A percentile compares a stretch with the other conserved stretches of the same genome.
Evolutionary conservation across 2,888 invertebrate genomes (phyloP).

Genomic region (Cephus pygmeus): DNA sequence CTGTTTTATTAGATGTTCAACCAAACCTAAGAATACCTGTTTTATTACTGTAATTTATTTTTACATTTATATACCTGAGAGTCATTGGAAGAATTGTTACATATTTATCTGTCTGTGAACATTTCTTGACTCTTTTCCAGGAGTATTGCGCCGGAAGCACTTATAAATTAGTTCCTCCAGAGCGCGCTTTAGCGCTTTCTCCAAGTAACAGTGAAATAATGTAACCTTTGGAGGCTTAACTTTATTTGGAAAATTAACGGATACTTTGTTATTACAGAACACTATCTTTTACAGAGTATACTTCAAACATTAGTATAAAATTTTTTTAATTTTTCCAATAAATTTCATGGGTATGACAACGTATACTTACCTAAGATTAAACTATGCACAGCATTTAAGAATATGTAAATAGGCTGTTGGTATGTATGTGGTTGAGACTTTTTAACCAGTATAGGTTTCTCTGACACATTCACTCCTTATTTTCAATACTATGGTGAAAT

Average conservation of each 20-base stretch:
- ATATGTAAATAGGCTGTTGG: not conserved
- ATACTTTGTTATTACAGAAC: not conserved
- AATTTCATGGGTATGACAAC: not conserved
- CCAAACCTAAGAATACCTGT: not conserved
- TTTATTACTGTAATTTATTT: not conserved
- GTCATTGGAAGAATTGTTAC: not conserved
- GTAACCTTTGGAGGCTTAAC: not conserved
- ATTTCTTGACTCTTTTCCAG: not conserved
- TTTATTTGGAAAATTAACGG: not conserved
- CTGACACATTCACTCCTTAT: not conserved
- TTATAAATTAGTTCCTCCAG: not conserved
- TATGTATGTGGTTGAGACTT: not conserved
- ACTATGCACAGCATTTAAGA: not conserved
- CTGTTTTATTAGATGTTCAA: constrained; percentile 3
- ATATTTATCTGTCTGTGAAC: not conserved
- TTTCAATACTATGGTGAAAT: not conserved
- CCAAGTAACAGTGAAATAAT: not conserved
- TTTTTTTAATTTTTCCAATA: not conserved
- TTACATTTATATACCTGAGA: not conserved
- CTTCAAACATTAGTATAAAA: not conserved
- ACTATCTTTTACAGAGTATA: not conserved
- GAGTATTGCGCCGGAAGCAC: not conserved
- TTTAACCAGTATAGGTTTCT: not conserved
- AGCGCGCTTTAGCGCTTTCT: not conserved
- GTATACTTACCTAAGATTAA: not conserved